Conservation (phyloP, 2,888 invertebrate species). For the Vanessa cardui region DNA sequence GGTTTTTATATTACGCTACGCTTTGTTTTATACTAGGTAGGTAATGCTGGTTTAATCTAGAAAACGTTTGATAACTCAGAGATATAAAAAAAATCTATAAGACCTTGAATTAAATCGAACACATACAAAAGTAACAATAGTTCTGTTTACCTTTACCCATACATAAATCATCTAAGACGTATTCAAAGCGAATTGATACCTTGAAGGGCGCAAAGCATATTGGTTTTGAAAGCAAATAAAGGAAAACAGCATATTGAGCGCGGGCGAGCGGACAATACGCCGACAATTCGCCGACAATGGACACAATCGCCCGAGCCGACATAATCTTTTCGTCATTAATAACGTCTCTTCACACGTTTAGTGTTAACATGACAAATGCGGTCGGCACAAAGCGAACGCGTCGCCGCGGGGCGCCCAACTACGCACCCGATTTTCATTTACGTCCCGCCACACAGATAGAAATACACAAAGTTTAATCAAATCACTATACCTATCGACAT, state of each 20-base stretch:
- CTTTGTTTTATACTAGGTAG: too few relatives aligned
- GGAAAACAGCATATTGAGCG: conserved; percentile 41
- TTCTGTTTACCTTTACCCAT: conserved; percentile 28
- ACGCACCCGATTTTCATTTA: conserved; percentile 57
- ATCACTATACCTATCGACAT: not conserved
- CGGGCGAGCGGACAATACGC: conserved; percentile 28
- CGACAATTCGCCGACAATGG: conserved; percentile 51
- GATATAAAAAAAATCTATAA: too few relatives aligned
- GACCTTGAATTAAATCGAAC: not conserved
- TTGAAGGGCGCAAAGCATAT: conserved; percentile 38
- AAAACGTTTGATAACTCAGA: too few relatives aligned
- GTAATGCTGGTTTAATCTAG: too few relatives aligned
- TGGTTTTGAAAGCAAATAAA: conserved; percentile 48
- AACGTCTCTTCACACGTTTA: conserved; percentile 77
- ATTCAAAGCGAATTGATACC: conserved; percentile 35
- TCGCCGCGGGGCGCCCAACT: conserved; percentile 61
- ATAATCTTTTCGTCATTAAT: conserved; percentile 78
- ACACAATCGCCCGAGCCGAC: conserved; percentile 63
- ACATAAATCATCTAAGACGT: conserved; percentile 36
- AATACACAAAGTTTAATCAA: conserved; percentile 27
- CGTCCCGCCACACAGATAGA: conserved; percentile 58
- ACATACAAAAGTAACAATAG: conserved; percentile 26
- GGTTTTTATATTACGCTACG: too few relatives aligned
- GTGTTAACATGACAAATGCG: conserved; percentile 81
- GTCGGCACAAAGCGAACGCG: conserved; percentile 59